These are phyloP conservation scores for Ceramica pisi DNA, from an alignment of 2,888 invertebrate genomes.

Conservation along the genomic window DNA sequence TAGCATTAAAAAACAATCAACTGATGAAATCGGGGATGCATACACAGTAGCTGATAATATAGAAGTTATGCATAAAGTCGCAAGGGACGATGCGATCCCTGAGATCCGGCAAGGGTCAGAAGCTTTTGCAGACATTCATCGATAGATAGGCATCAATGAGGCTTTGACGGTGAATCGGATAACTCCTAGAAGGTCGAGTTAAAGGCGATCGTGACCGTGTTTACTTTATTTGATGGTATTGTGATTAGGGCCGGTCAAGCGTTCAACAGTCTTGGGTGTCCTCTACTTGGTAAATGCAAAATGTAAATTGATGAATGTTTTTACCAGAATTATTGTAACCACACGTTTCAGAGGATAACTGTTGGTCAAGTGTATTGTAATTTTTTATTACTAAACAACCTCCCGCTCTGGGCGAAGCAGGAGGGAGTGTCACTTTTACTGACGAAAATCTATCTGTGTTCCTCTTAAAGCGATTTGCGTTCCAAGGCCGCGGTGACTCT, in stretches of 20 bases:
- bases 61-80: slow-evolving; percentile 42
- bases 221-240: slow-evolving; percentile 18
- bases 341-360: not conserved
- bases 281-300: not conserved
- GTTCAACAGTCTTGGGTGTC: not conserved
- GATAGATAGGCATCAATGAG: slow-evolving; percentile 47
- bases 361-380: not conserved
- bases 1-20: slow-evolving; percentile 33
- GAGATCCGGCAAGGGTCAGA: slow-evolving; percentile 40
- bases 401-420: too few relatives aligned
- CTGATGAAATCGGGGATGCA: slow-evolving; percentile 25
- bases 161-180: slow-evolving; percentile 40
- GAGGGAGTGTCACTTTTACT: too few relatives aligned
- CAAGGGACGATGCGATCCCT: slow-evolving; percentile 14
- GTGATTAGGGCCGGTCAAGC: not conserved
- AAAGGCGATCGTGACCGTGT: slow-evolving; percentile 52
- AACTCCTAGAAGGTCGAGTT: slow-evolving; percentile 35
- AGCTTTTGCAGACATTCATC: slow-evolving; percentile 16
- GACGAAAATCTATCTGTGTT: too few relatives aligned
- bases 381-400: not conserved
- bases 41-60: slow-evolving; percentile 20
- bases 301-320: not conserved
- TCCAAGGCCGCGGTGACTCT: too few relatives aligned
- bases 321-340: not conserved
- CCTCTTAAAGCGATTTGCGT: too few relatives aligned